phyloP scores from a whole-genome alignment of 2,113 vertebrate genomes.

The Cariama cristata region DNA sequence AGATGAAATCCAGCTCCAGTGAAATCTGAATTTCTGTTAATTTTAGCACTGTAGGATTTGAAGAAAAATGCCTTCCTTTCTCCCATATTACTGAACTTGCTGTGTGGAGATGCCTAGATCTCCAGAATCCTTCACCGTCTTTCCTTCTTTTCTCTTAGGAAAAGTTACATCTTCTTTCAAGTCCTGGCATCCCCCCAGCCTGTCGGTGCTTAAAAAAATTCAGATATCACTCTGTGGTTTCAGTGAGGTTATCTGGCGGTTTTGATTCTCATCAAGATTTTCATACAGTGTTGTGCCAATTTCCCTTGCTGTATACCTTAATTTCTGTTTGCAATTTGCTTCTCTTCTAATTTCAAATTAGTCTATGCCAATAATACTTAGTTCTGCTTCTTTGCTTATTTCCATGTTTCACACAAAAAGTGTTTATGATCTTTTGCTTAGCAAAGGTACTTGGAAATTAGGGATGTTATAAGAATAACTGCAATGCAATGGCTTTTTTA shows the following conservation, averaged over 20 bases:
- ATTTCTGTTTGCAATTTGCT: background rate
- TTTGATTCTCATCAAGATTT: background rate
- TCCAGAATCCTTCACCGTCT: background rate
- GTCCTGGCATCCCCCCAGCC: background rate
- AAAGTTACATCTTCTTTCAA: background rate
- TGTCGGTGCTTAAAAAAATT: background rate
- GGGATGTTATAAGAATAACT: background rate
- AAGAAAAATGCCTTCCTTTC: background rate
- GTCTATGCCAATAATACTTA: background rate
- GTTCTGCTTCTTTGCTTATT: background rate
- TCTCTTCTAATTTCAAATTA: background rate
- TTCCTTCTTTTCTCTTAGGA: background rate
- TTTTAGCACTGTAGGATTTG: background rate
- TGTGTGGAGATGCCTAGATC: background rate
- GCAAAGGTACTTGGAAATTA: background rate
- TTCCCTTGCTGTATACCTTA: background rate
- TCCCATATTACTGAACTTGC: background rate
- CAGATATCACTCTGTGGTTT: background rate
- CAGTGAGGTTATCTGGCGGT: background rate
- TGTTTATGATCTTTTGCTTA: background rate
- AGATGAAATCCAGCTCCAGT: background rate
- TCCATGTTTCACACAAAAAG: background rate
- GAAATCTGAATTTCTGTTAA: background rate
- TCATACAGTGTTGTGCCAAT: background rate
- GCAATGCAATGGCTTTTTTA: background rate